Evolutionary conservation across 2,113 vertebrate species (phyloP).

Genomic region (Tyrannus savana): DNA sequence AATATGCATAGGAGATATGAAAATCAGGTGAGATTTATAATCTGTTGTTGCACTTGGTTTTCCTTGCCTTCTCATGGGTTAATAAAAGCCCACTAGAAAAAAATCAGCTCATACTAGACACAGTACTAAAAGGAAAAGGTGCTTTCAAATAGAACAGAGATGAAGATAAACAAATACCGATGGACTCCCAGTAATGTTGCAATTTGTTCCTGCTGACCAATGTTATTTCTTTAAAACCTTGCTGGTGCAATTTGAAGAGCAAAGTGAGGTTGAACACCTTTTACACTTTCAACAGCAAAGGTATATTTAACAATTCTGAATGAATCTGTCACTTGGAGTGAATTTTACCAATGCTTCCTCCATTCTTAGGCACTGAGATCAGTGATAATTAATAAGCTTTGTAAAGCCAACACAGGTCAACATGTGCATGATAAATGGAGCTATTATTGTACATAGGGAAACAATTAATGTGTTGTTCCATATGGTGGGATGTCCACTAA

Average conservation of each 20-base stretch:
- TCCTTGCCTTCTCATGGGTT: background rate
- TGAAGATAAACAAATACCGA: background rate
- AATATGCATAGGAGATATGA: background rate
- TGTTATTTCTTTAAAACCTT: background rate
- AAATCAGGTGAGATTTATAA: background rate
- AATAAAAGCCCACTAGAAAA: background rate
- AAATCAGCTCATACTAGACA: background rate
- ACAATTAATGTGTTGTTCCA: constrained; percentile 58
- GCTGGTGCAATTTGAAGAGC: background rate
- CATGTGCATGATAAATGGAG: constrained; percentile 80
- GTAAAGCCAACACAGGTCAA: constrained; percentile 76
- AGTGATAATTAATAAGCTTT: constrained; percentile 84
- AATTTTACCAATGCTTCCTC: constrained; percentile 12
- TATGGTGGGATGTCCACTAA: constrained; percentile 67
- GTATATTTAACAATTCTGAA: constrained; percentile 45
- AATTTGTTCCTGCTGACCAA: background rate
- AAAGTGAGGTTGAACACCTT: background rate
- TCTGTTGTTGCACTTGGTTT: background rate
- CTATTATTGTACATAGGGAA: constrained; percentile 52
- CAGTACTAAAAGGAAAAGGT: background rate
- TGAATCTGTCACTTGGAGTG: constrained; percentile 52
- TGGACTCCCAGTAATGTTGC: background rate
- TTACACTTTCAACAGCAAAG: background rate
- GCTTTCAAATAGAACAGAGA: background rate
- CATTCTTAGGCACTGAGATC: constrained; percentile 62